Conservation (phyloP, 2,888 invertebrate species). For the Rhynchonema sp. region DNA sequence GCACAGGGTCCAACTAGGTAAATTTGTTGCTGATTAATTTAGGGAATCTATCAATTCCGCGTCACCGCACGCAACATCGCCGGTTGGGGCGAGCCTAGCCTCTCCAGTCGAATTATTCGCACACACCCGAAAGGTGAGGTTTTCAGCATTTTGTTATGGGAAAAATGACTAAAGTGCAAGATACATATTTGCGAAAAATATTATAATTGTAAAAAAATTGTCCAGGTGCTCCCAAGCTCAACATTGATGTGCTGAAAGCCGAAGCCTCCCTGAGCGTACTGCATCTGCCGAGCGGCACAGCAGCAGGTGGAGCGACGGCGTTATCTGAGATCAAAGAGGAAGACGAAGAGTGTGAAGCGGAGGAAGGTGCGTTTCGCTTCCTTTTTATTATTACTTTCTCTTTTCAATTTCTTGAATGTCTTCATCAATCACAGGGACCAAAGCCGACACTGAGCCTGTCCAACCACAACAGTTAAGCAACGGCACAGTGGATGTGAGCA, state of each 20-base stretch:
- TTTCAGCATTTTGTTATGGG: too few relatives aligned
- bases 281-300: conserved; percentile 20
- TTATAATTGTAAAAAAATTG: not conserved
- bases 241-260: conserved; percentile 35
- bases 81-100: conserved; percentile 77
- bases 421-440: too few relatives aligned
- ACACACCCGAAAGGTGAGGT: conserved; percentile 16
- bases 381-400: too few relatives aligned
- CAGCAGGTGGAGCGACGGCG: not conserved
- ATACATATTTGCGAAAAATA: not conserved
- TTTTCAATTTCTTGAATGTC: too few relatives aligned
- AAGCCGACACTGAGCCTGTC: not conserved
- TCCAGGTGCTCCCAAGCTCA: conserved; percentile 47
- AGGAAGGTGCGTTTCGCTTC: not conserved
- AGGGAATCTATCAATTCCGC: conserved; percentile 64
- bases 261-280: conserved; percentile 7
- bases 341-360: not conserved
- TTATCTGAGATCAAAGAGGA: conserved; percentile 39
- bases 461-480: not conserved
- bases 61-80: conserved; percentile 69
- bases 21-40: too few relatives aligned
- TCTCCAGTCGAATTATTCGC: conserved; percentile 37
- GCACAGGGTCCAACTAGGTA: too few relatives aligned
- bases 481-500: not conserved
- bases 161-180: not conserved